phyloP scores from a whole-genome alignment of 2,888 invertebrate species.

The Stenodera caucasica region DNA sequence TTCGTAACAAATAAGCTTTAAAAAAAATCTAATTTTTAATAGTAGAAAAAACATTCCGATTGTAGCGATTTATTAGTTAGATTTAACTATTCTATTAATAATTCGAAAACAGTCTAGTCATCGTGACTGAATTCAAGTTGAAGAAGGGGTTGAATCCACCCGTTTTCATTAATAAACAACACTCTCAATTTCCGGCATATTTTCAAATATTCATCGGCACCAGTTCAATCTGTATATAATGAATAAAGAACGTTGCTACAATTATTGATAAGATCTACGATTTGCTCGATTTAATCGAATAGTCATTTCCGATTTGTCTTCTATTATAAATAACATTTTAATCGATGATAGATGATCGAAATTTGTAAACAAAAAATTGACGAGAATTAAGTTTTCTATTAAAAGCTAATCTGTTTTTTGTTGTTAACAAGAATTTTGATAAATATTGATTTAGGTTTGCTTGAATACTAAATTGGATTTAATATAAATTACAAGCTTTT shows the following conservation, averaged over 20 bases:
- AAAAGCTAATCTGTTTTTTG: too few species aligned
- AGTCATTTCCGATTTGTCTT: background rate
- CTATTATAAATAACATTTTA: too few species aligned
- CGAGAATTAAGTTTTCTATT: too few species aligned
- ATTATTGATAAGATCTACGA: slow-evolving; percentile 40
- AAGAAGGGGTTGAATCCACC: slow-evolving; percentile 47
- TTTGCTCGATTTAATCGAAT: slow-evolving; percentile 9
- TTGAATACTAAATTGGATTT: background rate
- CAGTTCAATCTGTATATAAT: slow-evolving; percentile 38
- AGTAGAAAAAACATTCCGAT: too few species aligned
- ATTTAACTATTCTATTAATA: too few species aligned
- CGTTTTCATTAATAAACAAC: slow-evolving; percentile 47
- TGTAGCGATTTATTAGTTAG: too few species aligned
- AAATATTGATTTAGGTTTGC: background rate
- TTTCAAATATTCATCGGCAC: slow-evolving; percentile 30
- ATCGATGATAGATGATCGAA: slow-evolving; percentile 33
- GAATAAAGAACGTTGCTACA: slow-evolving; percentile 34
- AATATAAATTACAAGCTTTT: background rate
- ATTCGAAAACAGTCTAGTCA: slow-evolving; percentile 31
- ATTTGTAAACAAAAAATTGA: slow-evolving; percentile 19
- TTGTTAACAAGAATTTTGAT: too few species aligned
- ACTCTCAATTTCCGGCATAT: slow-evolving; percentile 50
- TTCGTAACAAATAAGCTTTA: background rate
- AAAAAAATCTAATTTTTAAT: background rate
- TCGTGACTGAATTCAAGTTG: slow-evolving; percentile 37